Evolutionary conservation across 2,888 invertebrate genomes (phyloP).

Genomic region (Eilema depressum): DNA sequence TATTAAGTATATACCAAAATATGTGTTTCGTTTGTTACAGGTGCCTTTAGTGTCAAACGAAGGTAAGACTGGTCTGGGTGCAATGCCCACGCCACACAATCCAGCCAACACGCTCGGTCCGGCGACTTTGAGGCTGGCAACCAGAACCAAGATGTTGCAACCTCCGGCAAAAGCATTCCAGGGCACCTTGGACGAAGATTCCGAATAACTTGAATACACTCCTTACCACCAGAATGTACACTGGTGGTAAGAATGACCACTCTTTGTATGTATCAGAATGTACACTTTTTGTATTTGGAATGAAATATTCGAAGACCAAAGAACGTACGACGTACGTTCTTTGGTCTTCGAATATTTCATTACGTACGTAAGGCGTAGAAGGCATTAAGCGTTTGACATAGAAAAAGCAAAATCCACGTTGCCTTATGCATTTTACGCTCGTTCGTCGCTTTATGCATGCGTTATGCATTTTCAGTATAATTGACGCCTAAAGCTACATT

Average conservation of each 20-base stretch:
- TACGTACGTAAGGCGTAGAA: not conserved
- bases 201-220: conserved; percentile 51
- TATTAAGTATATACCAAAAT: too few species aligned
- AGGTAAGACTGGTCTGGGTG: conserved; percentile 89
- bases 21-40: conserved; percentile 71
- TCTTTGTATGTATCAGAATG: not conserved
- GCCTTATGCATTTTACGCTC: too few species aligned
- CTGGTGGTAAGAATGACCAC: too few species aligned
- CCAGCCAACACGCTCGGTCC: conserved; percentile 64
- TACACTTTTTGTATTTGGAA: not conserved
- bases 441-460: not conserved
- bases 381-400: not conserved
- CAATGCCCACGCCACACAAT: conserved; percentile 63
- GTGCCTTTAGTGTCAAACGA: conserved; percentile 88
- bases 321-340: too few species aligned
- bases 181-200: conserved; percentile 54
- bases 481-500: not conserved
- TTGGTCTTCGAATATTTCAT: too few species aligned
- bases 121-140: conserved; percentile 71
- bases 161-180: conserved; percentile 80
- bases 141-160: conserved; percentile 74
- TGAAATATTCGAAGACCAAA: not conserved
- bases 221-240: too few species aligned
- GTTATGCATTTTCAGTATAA: not conserved
- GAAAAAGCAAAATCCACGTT: not conserved